These are phyloP conservation scores for Physeter macrocephalus DNA, from an alignment of 2,113 vertebrate species.

Conservation along the genomic window DNA sequence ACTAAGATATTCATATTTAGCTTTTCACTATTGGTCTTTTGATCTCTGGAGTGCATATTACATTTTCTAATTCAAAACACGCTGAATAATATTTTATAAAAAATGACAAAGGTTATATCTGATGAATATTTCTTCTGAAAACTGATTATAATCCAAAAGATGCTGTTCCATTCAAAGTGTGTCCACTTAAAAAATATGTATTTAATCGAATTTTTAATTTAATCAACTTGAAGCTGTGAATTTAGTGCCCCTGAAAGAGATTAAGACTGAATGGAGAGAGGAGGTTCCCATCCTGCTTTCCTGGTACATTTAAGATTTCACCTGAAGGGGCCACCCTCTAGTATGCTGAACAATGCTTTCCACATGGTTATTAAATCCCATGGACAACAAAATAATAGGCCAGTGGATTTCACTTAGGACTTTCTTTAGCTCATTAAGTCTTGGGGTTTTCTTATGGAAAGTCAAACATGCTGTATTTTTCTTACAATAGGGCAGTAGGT, in stretches of 20 bases:
- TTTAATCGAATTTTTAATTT: constrained; percentile 61
- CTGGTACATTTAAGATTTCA: constrained; percentile 61
- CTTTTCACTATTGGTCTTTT: constrained; percentile 52
- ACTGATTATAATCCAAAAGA: constrained; percentile 4
- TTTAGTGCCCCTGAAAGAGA: constrained; percentile 62
- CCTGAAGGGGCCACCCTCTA: constrained; percentile 30
- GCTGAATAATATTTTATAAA: neutral
- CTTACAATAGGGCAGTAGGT: constrained; percentile 58
- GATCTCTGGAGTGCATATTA: constrained; percentile 60
- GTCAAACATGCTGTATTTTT: constrained; percentile 65
- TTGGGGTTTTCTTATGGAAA: constrained; percentile 68
- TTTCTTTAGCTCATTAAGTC: constrained; percentile 71
- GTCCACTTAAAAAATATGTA: constrained; percentile 63
- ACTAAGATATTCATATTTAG: constrained; percentile 41
- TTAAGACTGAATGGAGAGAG: constrained; percentile 53
- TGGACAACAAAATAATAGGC: constrained; percentile 71
- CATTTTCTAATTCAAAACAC: constrained; percentile 55
- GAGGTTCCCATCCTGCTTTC: constrained; percentile 29
- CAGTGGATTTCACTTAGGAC: constrained; percentile 53
- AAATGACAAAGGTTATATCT: neutral
- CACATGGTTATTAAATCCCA: constrained; percentile 66
- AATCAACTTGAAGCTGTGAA: constrained; percentile 53
- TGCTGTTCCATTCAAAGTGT: constrained; percentile 25
- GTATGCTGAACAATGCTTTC: constrained; percentile 54
- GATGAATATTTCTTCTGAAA: constrained; percentile 41